Conservation (phyloP, 2,888 invertebrate genomes). For the Synergus japonicus region DNA sequence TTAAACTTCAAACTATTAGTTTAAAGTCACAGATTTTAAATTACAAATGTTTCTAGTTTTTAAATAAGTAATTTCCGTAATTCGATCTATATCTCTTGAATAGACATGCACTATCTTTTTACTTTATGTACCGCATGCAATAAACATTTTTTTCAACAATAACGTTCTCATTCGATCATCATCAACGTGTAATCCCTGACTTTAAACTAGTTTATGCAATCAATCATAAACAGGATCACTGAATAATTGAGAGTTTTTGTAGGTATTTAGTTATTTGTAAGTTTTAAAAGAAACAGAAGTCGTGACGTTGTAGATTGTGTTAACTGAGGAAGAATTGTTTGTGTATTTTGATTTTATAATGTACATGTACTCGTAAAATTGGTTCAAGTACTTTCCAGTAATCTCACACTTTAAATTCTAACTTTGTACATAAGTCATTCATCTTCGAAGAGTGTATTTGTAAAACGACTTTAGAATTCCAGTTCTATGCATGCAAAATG, state of each 20-base stretch:
- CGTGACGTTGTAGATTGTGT: background rate
- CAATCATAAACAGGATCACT: background rate
- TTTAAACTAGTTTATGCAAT: slow-evolving; percentile 56
- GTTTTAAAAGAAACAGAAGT: background rate
- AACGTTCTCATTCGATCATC: slow-evolving; percentile 30
- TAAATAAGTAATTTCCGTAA: slow-evolving; percentile 2
- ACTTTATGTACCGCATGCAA: slow-evolving; percentile 20
- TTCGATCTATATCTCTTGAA: slow-evolving; percentile 45
- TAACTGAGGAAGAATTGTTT: background rate
- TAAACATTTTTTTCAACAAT: slow-evolving; percentile 26
- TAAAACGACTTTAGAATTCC: background rate
- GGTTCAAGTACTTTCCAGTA: no score
- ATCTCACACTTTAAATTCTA: background rate
- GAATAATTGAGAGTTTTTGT: slow-evolving; percentile 10
- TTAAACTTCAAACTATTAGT: slow-evolving; percentile 47
- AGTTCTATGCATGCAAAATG: background rate
- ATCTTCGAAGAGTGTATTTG: background rate
- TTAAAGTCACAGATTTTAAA: slow-evolving; percentile 61
- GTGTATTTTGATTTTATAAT: background rate
- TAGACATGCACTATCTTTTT: slow-evolving; percentile 54
- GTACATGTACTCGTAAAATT: no score
- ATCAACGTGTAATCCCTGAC: slow-evolving; percentile 50
- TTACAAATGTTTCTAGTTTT: background rate
- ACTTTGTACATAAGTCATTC: background rate
- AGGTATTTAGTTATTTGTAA: background rate